phyloP scores from a whole-genome alignment of 2,113 vertebrate genomes.

The Pithys albifrons region DNA sequence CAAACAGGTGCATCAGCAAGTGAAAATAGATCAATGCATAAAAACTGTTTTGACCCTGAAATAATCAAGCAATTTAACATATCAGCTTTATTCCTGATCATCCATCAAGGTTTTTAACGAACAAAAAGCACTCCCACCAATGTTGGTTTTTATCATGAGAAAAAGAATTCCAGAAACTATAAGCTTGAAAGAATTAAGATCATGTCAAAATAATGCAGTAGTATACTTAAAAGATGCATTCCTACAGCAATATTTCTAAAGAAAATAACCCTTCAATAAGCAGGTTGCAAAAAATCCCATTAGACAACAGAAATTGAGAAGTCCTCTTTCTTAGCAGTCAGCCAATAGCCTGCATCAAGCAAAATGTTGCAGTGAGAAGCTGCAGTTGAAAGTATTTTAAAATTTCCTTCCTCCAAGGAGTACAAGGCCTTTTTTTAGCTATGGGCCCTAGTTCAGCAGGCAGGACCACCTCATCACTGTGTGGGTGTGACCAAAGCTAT shows the following conservation, averaged over 20 bases:
- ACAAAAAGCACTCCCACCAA: constrained; percentile 13
- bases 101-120: background rate
- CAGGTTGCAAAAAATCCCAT: background rate
- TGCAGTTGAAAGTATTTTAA: background rate
- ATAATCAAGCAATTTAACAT: background rate
- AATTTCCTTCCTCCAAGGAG: background rate
- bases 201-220: background rate
- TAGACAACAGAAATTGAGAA: background rate
- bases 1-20: constrained; percentile 51
- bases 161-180: constrained; percentile 1
- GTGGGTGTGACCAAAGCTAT: no score
- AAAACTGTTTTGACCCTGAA: constrained; percentile 45
- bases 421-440: background rate
- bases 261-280: background rate
- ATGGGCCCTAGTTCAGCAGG: no score
- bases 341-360: background rate
- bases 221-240: background rate
- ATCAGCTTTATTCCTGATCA: background rate
- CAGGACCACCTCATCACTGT: no score
- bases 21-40: constrained; percentile 29
- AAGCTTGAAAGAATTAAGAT: background rate
- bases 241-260: background rate
- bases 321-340: background rate
- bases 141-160: background rate
- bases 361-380: background rate